Conservation (phyloP, 1,140 invertebrate genomes). For the Cydia strobilella region DNA sequence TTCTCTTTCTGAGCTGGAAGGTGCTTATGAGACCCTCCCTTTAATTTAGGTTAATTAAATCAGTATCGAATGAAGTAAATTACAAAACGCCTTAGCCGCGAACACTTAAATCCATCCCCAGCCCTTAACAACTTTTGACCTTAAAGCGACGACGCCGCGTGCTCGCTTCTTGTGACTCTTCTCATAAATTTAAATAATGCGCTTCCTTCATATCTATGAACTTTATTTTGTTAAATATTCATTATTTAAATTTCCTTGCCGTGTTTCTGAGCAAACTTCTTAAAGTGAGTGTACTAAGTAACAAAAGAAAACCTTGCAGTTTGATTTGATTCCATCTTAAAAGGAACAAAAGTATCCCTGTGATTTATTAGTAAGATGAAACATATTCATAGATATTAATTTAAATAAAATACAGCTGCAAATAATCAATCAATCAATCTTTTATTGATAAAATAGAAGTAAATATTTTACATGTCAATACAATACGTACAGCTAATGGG, state of each 20-base stretch:
- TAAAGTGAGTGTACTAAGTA: not conserved
- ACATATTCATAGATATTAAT: too few relatives aligned
- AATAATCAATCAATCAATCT: too few relatives aligned
- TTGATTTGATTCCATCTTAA: too few relatives aligned
- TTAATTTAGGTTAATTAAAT: constrained; percentile 17
- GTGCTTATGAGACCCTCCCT: not conserved
- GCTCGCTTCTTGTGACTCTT: not conserved
- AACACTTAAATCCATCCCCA: constrained; percentile 29
- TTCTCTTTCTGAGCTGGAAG: not conserved
- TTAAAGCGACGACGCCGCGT: not conserved
- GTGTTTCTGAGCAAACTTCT: not conserved
- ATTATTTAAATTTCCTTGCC: constrained; percentile 2
- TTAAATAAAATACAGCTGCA: too few relatives aligned
- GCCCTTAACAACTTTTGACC: constrained; percentile 28
- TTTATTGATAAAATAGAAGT: too few relatives aligned
- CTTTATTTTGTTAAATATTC: constrained; percentile 18
- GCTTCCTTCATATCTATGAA: constrained; percentile 18
- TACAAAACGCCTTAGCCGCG: constrained; percentile 23
- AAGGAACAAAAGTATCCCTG: too few relatives aligned
- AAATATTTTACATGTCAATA: too few relatives aligned
- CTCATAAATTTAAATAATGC: constrained; percentile 28
- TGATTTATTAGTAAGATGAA: too few relatives aligned
- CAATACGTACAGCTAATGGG: too few relatives aligned
- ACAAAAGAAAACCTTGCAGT: too few relatives aligned
- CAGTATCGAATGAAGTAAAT: constrained; percentile 20